Base-by-base conservation (phyloP, 2,888 invertebrate species). In the Andrena dorsata region DNA sequence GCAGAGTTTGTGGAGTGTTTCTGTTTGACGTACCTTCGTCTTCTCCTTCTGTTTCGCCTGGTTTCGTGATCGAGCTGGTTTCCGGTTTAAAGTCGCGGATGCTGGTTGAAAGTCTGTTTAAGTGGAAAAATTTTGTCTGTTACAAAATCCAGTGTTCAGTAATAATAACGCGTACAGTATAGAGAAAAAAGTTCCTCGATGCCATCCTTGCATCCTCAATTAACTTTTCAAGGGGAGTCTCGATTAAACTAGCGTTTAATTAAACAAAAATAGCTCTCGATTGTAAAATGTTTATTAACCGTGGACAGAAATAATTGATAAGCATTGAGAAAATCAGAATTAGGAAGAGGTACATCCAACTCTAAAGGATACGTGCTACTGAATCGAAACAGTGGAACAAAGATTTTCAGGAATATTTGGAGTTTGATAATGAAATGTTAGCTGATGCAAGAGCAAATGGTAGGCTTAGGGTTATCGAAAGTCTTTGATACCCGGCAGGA, bases 381-480 rank as follows among this genome's bases (percentile, higher is more conserved):
- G 26, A 56, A 26, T 23, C 3, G 10, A 56, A 56, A 23, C 23
- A 56, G 10, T 10, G 13, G 23, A 1, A 23, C 23, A 56, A 56
- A 56, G 23, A 56, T 10, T 10, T 56, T 26, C 56, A 56, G 1
- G 23, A 10, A 56, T 4, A 13, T 26, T 56, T 26, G 23, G 1
- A 56, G 23, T 56, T 56, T 26, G 56, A 56, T 56, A 56, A 26
- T 8, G 20, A 20, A 8, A 23, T 56, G 20, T 23, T 26, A 13
- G 65, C 30, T 65, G n/a, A 28, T 30, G 70, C 60, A 60, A 30
- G 23, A 41, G n/a, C 13, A 41, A 63, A 41, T 41, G 13, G 23
- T 8, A 7, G 32, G 49, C 60, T 71, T 61, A 58, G 20, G 16
- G 20, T 49, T 71, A 71, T 71, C 71, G 60, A 71, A 61, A 58